A percentile compares a stretch with the other conserved stretches of the same genome.
These are phyloP conservation scores for Paracyclopina nana DNA, from an alignment of 1,140 invertebrate genomes.

Conservation along the genomic window DNA sequence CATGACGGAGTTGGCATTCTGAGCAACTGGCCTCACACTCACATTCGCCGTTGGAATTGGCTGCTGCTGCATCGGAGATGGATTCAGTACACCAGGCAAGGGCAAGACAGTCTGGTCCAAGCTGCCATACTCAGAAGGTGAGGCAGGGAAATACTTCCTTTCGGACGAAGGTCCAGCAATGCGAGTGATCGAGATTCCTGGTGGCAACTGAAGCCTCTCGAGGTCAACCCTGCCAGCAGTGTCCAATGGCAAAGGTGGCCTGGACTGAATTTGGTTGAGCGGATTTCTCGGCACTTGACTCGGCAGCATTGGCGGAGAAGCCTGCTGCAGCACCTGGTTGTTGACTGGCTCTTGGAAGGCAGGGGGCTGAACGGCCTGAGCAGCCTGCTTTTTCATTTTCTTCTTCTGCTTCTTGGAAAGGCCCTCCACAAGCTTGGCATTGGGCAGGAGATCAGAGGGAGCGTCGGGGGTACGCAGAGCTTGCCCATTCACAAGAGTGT, in stretches of 20 bases:
- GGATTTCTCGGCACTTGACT: background rate
- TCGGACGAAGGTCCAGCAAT: slow-evolving; percentile 9
- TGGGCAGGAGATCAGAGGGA: background rate
- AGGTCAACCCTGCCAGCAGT: slow-evolving; percentile 23
- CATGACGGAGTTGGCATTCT: slow-evolving; percentile 18
- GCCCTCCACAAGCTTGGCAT: background rate
- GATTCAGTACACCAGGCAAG: too few relatives aligned
- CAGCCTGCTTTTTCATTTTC: slow-evolving; percentile 1
- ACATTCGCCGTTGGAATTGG: too few relatives aligned
- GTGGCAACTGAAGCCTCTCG: slow-evolving; percentile 48
- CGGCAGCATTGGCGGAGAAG: background rate
- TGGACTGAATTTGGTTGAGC: background rate
- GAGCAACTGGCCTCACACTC: too few relatives aligned
- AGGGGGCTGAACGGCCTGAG: background rate
- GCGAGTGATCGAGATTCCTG: slow-evolving; percentile 52
- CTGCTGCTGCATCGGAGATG: too few relatives aligned
- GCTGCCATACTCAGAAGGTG: slow-evolving; percentile 13
- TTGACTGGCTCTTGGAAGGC: background rate
- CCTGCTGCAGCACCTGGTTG: background rate
- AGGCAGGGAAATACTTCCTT: slow-evolving; percentile 11
- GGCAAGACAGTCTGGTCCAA: background rate
- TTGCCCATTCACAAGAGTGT: slow-evolving; percentile 14
- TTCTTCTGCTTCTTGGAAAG: slow-evolving; percentile 12
- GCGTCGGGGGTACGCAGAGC: slow-evolving; percentile 1
- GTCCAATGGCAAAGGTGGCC: background rate